phyloP scores from a whole-genome alignment of 2,888 invertebrate species.

The Bedellia somnulentella region DNA sequence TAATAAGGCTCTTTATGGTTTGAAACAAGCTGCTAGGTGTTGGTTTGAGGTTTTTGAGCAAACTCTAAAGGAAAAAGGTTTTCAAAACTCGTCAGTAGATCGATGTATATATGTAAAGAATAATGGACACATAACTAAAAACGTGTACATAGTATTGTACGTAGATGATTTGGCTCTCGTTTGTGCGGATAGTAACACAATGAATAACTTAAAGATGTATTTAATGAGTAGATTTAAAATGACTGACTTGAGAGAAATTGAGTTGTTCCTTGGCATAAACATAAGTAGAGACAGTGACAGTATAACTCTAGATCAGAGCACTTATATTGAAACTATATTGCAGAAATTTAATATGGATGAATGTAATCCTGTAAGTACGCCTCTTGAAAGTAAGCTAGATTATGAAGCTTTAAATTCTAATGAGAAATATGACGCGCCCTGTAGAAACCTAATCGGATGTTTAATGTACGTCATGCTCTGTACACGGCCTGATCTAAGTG shows the following conservation, averaged over 20 bases:
- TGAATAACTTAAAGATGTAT: slow-evolving; percentile 9
- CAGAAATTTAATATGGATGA: slow-evolving; percentile 12
- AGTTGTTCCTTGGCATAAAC: slow-evolving; percentile 13
- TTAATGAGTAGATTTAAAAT: slow-evolving; percentile 11
- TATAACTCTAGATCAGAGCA: slow-evolving; percentile 11
- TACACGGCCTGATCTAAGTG: slow-evolving; percentile 13
- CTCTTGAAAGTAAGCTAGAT: slow-evolving; percentile 9
- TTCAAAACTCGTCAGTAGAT: slow-evolving; percentile 11
- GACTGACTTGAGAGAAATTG: slow-evolving; percentile 9
- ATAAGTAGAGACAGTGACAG: slow-evolving; percentile 8
- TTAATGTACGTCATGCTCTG: slow-evolving; percentile 6
- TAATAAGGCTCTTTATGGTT: slow-evolving; percentile 9
- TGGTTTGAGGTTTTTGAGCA: slow-evolving; percentile 11
- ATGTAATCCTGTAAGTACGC: slow-evolving; percentile 10
- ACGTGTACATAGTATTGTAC: slow-evolving; percentile 11
- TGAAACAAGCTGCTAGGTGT: slow-evolving; percentile 6
- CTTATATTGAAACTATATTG: slow-evolving; percentile 11
- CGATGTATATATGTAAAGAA: slow-evolving; percentile 11
- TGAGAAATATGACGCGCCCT: neutral
- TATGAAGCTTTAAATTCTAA: slow-evolving; percentile 5
- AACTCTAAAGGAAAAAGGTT: slow-evolving; percentile 10
- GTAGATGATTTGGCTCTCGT: slow-evolving; percentile 9
- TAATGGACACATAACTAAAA: slow-evolving; percentile 9
- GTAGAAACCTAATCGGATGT: slow-evolving; percentile 7
- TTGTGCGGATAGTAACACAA: slow-evolving; percentile 6